These are phyloP conservation scores for Epicampocera succincta DNA, from an alignment of 2,888 invertebrate genomes.

Conservation along the genomic window DNA sequence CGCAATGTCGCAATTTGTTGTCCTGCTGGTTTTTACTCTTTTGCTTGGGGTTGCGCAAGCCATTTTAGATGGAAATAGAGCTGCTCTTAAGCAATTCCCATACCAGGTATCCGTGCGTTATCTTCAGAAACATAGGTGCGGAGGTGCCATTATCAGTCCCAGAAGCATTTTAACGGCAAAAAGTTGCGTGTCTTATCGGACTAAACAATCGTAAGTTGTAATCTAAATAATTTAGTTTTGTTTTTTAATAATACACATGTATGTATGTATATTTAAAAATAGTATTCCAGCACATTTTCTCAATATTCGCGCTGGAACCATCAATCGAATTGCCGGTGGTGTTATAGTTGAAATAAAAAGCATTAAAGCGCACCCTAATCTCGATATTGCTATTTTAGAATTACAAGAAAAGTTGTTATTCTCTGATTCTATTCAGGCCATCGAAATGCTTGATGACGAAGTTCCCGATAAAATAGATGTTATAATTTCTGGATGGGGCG, in stretches of 20 bases:
- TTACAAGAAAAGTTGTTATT: conserved; percentile 70
- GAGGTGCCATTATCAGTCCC: conserved; percentile 73
- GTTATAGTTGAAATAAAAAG: conserved; percentile 72
- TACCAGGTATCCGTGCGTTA: conserved; percentile 76
- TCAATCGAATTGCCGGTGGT: conserved; percentile 73
- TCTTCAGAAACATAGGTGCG: conserved; percentile 71
- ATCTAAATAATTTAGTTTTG: neutral
- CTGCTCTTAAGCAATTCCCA: conserved; percentile 75
- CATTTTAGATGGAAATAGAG: conserved; percentile 74
- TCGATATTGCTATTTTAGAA: conserved; percentile 74
- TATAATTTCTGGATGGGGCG: conserved; percentile 75
- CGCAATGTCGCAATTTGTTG: conserved; percentile 22
- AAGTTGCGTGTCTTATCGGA: conserved; percentile 72
- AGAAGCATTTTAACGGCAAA: conserved; percentile 73
- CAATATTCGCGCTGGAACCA: conserved; percentile 76
- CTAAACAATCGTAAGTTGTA: conserved; percentile 49
- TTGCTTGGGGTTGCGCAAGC: conserved; percentile 30
- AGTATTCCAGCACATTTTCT: conserved; percentile 70
- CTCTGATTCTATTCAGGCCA: conserved; percentile 68
- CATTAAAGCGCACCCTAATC: conserved; percentile 71
- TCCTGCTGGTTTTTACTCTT: conserved; percentile 10
- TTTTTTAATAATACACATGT: neutral
- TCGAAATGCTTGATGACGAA: conserved; percentile 65
- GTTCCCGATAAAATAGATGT: conserved; percentile 71
- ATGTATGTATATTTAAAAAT: neutral